Conservation (phyloP, 2,113 vertebrate genomes). For the Charina bottae region DNA sequence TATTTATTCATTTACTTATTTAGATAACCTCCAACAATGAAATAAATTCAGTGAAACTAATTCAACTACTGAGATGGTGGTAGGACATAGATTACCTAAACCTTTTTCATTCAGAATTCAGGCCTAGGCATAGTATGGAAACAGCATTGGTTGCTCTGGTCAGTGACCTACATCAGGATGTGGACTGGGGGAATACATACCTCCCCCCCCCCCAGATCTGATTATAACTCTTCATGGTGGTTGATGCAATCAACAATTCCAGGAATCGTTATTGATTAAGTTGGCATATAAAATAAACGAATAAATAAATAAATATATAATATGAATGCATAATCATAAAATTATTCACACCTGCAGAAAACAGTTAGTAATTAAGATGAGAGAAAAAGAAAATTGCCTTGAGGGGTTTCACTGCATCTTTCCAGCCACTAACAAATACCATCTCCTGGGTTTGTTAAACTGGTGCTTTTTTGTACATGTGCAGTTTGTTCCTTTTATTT, state of each 20-base stretch:
- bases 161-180: background rate
- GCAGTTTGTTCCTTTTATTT: too few species aligned
- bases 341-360: background rate
- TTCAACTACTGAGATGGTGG: background rate
- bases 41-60: background rate
- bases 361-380: background rate
- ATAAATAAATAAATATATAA: background rate
- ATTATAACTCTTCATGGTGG: background rate
- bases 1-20: background rate
- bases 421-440: background rate
- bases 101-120: background rate
- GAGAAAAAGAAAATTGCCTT: background rate
- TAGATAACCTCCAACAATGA: background rate
- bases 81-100: background rate
- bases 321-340: background rate
- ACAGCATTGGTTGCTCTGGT: background rate
- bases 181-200: background rate
- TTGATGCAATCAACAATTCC: background rate
- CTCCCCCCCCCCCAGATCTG: background rate
- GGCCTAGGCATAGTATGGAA: background rate
- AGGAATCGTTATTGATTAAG: background rate
- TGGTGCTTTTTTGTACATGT: too few species aligned
- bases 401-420: background rate
- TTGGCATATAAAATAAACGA: background rate
- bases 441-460: too few species aligned